Evolutionary conservation across 2,888 invertebrate genomes (phyloP).

Genomic region (Syrphus vitripennis): DNA sequence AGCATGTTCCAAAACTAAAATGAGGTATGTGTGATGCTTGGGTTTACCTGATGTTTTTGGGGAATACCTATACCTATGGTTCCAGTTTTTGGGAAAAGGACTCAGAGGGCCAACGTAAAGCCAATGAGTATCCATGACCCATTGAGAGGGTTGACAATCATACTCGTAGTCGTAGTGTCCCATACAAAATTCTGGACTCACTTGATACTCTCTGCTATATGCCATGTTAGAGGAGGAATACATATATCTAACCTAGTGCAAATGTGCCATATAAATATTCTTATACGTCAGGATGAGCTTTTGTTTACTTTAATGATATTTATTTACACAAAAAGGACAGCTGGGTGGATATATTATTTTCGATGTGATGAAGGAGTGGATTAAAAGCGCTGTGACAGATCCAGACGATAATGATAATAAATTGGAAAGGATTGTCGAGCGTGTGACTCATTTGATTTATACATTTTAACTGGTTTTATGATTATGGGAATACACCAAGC

Average conservation of each 20-base stretch:
- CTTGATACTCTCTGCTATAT: background rate
- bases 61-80: slow-evolving; percentile 1
- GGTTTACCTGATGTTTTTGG: slow-evolving; percentile 17
- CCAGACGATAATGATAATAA: slow-evolving; percentile 65
- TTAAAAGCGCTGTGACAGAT: slow-evolving; percentile 60
- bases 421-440: slow-evolving; percentile 62
- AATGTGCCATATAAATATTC: background rate
- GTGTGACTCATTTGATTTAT: slow-evolving; percentile 66
- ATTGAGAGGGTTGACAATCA: slow-evolving; percentile 2
- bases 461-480: slow-evolving; percentile 56
- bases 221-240: background rate
- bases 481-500: slow-evolving; percentile 22
- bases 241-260: background rate
- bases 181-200: slow-evolving; percentile 1
- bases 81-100: background rate
- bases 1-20: slow-evolving; percentile 8
- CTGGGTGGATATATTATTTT: background rate
- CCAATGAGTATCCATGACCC: slow-evolving; percentile 40
- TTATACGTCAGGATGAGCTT: slow-evolving; percentile 47
- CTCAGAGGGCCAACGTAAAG: background rate
- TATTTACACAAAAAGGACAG: slow-evolving; percentile 57
- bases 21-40: background rate
- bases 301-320: slow-evolving; percentile 61
- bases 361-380: slow-evolving; percentile 53
- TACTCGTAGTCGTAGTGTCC: too few species aligned